Conservation (phyloP, 2,888 invertebrate genomes). For the Xanthia icteritia region DNA sequence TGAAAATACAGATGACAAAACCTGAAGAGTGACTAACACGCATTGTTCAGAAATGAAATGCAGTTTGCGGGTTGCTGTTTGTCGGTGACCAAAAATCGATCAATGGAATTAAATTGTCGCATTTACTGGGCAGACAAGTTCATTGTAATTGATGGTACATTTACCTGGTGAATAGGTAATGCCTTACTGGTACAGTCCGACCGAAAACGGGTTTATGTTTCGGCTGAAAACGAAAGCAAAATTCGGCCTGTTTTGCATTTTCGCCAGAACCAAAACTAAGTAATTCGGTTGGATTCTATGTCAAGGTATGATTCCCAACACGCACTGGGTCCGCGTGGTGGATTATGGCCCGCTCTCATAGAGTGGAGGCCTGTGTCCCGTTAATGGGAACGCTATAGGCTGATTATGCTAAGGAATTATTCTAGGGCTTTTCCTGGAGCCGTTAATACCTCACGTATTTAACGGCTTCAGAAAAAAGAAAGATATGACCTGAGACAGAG, state of each 20-base stretch:
- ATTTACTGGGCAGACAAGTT: neutral
- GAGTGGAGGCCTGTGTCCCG: neutral
- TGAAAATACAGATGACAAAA: constrained; percentile 2
- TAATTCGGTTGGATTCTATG: neutral
- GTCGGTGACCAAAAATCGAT: neutral
- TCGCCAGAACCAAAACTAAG: neutral
- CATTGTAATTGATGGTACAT: neutral
- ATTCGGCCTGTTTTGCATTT: no score
- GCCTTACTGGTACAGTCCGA: neutral
- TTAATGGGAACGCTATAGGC: neutral
- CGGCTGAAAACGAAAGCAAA: neutral
- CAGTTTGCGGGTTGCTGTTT: neutral
- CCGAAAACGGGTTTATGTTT: neutral
- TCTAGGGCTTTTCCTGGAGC: no score
- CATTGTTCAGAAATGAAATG: neutral
- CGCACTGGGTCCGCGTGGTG: neutral
- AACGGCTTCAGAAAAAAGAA: neutral
- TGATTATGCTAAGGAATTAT: neutral
- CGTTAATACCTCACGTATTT: no score
- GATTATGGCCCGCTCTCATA: neutral
- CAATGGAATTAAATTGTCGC: neutral
- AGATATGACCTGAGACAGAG: no score
- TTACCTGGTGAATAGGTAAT: neutral
- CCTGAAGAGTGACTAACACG: neutral
- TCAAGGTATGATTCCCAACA: no score